Evolutionary conservation across 92 coral and sea anemone species (phyloP).

Genomic region (Scolanthus callimorphus): DNA sequence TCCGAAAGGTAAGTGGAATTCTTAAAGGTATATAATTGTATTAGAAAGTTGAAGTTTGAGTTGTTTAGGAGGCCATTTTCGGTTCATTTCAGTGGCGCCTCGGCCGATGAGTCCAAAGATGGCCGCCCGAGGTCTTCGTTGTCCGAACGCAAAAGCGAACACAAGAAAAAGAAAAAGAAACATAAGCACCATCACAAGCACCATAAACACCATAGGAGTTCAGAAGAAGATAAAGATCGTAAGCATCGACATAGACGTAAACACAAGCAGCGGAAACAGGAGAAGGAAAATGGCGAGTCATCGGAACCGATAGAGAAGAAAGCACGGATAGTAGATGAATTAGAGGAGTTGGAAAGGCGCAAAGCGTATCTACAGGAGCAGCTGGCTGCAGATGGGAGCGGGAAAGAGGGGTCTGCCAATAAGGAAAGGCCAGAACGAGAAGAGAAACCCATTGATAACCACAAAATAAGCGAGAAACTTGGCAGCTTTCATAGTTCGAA

Average conservation of each 20-base stretch:
- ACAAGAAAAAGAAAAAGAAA: constrained; percentile 54
- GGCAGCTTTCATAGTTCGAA: constrained; percentile 9
- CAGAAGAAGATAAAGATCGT: constrained; percentile 62
- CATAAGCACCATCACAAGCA: constrained; percentile 72
- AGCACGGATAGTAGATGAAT: constrained; percentile 66
- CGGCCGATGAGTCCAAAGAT: constrained; percentile 21
- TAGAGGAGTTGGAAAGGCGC: constrained; percentile 84
- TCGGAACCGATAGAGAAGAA: constrained; percentile 46
- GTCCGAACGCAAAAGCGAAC: constrained; percentile 43
- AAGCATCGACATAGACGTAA: constrained; percentile 80
- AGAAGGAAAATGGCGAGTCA: constrained; percentile 7
- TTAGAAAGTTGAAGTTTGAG: too few relatives aligned
- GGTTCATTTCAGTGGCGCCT: constrained; percentile 21
- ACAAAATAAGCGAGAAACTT: constrained; percentile 13
- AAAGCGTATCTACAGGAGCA: constrained; percentile 86
- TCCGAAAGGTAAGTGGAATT: constrained; percentile 38
- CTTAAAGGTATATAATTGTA: too few relatives aligned
- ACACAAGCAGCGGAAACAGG: constrained; percentile 55
- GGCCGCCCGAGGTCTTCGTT: constrained; percentile 4
- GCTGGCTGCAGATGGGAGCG: constrained; percentile 51
- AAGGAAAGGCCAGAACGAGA: constrained; percentile 18
- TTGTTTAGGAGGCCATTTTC: too few relatives aligned
- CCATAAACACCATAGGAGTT: constrained; percentile 49
- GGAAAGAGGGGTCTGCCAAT: constrained; percentile 3
- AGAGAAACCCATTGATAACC: constrained; percentile 19